Evolutionary conservation across 2,888 invertebrate species (phyloP).

Genomic region (Andrena fulva): DNA sequence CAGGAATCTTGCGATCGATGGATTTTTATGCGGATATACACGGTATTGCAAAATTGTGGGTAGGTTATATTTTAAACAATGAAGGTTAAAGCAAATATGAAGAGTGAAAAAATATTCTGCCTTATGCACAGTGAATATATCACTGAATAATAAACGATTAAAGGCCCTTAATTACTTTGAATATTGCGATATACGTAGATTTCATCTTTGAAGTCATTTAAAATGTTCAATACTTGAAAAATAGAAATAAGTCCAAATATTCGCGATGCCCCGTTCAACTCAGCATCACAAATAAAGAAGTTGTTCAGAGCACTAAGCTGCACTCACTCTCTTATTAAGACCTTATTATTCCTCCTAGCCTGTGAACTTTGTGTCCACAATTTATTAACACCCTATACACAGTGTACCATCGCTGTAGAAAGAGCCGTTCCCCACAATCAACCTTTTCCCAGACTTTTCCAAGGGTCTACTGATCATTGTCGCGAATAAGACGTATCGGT

Average conservation of each 20-base stretch:
- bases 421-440: background rate
- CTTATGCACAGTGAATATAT: too few species aligned
- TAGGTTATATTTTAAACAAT: background rate
- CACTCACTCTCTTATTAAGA: too few species aligned
- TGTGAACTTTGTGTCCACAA: background rate
- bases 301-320: too few species aligned
- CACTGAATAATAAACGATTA: background rate
- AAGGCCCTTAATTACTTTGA: background rate
- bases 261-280: too few species aligned
- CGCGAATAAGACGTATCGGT: constrained; percentile 52
- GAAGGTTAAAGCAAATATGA: background rate
- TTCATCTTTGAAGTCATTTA: too few species aligned
- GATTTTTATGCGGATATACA: background rate
- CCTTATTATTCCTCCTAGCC: background rate
- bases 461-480: constrained; percentile 9
- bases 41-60: background rate
- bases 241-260: too few species aligned
- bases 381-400: background rate
- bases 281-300: too few species aligned
- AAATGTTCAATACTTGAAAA: too few species aligned
- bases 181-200: too few species aligned
- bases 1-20: background rate
- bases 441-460: background rate
- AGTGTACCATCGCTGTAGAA: background rate
- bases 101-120: background rate